These are phyloP conservation scores for Dipodomys stephensi DNA, from an alignment of 2,113 vertebrate species.

Conservation along the genomic window DNA sequence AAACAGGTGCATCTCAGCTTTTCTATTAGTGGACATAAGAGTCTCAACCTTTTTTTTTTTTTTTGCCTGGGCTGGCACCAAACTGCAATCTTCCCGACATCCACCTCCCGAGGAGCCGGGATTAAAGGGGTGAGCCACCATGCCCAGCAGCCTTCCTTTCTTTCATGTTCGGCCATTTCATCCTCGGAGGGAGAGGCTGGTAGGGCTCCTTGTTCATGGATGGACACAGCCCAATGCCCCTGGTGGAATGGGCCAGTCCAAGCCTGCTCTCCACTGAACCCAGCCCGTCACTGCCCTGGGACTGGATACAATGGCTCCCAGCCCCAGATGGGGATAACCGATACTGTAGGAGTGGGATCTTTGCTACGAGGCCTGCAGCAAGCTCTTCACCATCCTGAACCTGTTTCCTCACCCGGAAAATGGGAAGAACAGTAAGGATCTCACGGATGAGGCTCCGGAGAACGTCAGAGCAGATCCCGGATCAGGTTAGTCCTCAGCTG, in stretches of 20 bases:
- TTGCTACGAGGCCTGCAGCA: not conserved
- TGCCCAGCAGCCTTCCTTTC: not conserved
- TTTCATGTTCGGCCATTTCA: not conserved
- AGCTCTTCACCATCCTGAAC: not conserved
- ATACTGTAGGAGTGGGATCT: not conserved
- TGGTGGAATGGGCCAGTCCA: no score
- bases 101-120: no score
- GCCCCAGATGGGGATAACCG: not conserved
- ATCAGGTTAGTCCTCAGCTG: accelerated
- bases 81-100: no score
- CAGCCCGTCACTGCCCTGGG: not conserved
- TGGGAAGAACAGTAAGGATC: no score
- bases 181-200: not conserved
- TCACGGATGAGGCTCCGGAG: accelerated
- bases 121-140: no score
- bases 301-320: no score
- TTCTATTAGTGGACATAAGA: no score
- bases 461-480: not conserved
- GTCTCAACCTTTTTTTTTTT: no score
- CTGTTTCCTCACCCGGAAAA: not conserved
- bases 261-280: not conserved
- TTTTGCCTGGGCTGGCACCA: no score
- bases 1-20: no score
- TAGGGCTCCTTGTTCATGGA: not conserved
- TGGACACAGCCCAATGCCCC: not conserved